Percentiles rank a stretch among this genome's conserved stretches.
Conservation (phyloP, 2,888 invertebrate species). For the Folsomia manolachei region DNA sequence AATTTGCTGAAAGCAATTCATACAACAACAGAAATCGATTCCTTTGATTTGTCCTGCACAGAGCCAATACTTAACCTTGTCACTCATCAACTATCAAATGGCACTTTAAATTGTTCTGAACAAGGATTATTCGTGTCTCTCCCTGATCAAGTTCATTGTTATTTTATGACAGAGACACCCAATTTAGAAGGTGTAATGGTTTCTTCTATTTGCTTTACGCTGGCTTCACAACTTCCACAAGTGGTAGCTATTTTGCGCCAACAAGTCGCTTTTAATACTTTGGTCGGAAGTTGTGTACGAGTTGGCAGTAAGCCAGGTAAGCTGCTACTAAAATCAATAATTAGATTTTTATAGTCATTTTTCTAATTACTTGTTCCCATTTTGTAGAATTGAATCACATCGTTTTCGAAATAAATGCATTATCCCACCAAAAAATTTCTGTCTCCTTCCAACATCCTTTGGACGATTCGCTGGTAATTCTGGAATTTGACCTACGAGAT, state of each 20-base stretch:
- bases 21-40: conserved; percentile 62
- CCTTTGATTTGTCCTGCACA: conserved; percentile 58
- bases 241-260: conserved; percentile 80
- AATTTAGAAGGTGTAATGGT: conserved; percentile 73
- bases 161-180: conserved; percentile 81
- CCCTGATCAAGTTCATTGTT: conserved; percentile 91
- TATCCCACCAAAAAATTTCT: conserved; percentile 84
- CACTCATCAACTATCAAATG: conserved; percentile 73
- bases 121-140: conserved; percentile 82
- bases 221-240: conserved; percentile 86
- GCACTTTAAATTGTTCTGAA: conserved; percentile 69
- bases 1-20: conserved; percentile 70
- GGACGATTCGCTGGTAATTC: conserved; percentile 88
- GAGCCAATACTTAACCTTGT: conserved; percentile 73
- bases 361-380: conserved; percentile 45
- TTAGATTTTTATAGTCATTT: background rate
- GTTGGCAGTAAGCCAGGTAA: conserved; percentile 74
- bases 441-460: conserved; percentile 88
- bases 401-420: conserved; percentile 89
- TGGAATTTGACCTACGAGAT: conserved; percentile 81
- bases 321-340: conserved; percentile 26
- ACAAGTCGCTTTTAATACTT: conserved; percentile 86
- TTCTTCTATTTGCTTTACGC: conserved; percentile 82
- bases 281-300: conserved; percentile 83
- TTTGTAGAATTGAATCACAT: conserved; percentile 67